These are phyloP conservation scores for Crossocerus cetratus DNA, from an alignment of 2,888 invertebrate species.

Conservation along the genomic window DNA sequence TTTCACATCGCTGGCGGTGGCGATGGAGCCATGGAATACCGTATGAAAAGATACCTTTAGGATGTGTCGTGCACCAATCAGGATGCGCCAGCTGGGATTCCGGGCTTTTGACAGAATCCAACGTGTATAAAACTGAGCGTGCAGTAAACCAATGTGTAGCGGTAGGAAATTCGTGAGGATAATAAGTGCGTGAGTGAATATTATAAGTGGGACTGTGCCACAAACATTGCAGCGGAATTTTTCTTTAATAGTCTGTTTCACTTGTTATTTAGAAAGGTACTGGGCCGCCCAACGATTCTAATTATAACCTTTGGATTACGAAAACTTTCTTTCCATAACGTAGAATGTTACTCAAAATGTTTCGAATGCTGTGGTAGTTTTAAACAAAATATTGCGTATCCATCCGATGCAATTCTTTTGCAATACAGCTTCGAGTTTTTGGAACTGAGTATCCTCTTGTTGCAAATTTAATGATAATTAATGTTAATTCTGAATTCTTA, in stretches of 20 bases:
- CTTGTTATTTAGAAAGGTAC: slow-evolving; percentile 10
- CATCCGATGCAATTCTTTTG: not conserved
- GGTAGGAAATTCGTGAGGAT: slow-evolving; percentile 35
- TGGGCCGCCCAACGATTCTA: slow-evolving; percentile 1
- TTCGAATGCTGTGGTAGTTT: not conserved
- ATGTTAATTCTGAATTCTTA: not conserved
- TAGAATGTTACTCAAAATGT: slow-evolving; percentile 7
- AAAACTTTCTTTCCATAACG: slow-evolving; percentile 26
- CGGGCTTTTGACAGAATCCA: slow-evolving; percentile 71
- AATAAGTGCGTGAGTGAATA: slow-evolving; percentile 39
- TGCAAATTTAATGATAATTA: not conserved
- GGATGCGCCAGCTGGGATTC: slow-evolving; percentile 72
- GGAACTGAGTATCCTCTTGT: not conserved
- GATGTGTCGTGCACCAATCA: slow-evolving; percentile 62
- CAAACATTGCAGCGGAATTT: slow-evolving; percentile 8
- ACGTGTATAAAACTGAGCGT: slow-evolving; percentile 69
- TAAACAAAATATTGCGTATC: not conserved
- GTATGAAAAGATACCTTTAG: no score
- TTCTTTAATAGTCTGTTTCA: slow-evolving; percentile 15
- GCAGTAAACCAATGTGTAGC: slow-evolving; percentile 37
- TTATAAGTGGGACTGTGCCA: slow-evolving; percentile 1
- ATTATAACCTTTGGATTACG: not conserved
- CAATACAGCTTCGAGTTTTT: not conserved
- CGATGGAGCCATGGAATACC: no score
- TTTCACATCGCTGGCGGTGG: no score